Evolutionary conservation across 2,113 vertebrate genomes (phyloP), one percentile per base, ranked within the genome.

Genomic region (Gobio gobio): DNA sequence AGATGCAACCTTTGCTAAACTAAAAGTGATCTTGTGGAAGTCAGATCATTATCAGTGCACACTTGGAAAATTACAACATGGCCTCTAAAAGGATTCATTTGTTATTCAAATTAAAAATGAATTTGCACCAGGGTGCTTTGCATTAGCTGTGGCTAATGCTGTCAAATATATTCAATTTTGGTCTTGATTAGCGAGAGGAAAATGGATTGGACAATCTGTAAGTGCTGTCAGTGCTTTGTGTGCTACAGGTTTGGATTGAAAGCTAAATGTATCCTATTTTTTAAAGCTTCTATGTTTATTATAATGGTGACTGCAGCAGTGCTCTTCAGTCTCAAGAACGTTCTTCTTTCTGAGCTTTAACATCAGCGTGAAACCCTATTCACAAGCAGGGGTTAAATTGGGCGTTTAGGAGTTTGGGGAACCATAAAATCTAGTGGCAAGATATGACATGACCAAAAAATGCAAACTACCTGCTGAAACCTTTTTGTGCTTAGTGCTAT

Each of bases 71-170:
- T 91, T 87, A 89, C 88, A 87, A 83, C 85, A 85, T 85, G 89
- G 85, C 78, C 87, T 87, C 89, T 90, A 91, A 92, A 91, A 91
- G 86, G 88, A 89, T 92, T 91, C 74, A 92, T 92, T 93, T 93
- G 90, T 87, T 90, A 93, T 92, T 93, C 91, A 93, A 92, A 93
- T 93, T n/a, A 83, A 90, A 90, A 78, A 85, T 88, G 51, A 90
- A 85, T 89, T 81, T 85, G 83, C 36, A 75, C 84, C 20, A 61
- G 43, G 66, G 40, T 78, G 84, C 76, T 82, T 88, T 87, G 82
- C n/a, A 73, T 84, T 82, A 36, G 76, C 79, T 51, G 78, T 82
- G 78, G 87, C 77, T 89, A 88, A 91, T 84, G 80, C 80, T 76
- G 83, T 78, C 64, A 40, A 85, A 88, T 89, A 80, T 76, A 64